These are phyloP conservation scores for Macropodus opercularis DNA, from an alignment of 2,797 vertebrate genomes.

Conservation along the genomic window DNA sequence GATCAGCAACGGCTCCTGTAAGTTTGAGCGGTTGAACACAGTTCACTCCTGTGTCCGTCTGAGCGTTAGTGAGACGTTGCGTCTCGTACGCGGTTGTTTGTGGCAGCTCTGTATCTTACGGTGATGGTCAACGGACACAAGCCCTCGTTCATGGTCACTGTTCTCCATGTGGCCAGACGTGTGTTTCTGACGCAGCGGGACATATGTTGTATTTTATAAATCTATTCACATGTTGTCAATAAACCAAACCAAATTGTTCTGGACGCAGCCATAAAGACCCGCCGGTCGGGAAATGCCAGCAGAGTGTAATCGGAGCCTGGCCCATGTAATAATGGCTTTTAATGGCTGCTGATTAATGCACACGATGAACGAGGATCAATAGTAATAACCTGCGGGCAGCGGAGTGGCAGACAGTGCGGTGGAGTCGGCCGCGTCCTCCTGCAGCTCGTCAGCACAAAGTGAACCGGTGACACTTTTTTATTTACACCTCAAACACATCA, in stretches of 20 bases:
- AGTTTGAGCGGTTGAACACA: too few relatives aligned
- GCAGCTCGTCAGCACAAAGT: constrained; percentile 66
- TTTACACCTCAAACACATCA: constrained; percentile 93
- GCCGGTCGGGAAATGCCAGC: constrained; percentile 16
- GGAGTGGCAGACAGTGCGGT: neutral
- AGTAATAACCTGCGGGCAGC: constrained; percentile 28
- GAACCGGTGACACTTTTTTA: constrained; percentile 86
- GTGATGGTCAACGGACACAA: too few relatives aligned
- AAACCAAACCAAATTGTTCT: neutral
- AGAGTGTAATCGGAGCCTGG: constrained; percentile 8
- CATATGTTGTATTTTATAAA: constrained; percentile 1
- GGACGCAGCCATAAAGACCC: constrained; percentile 6
- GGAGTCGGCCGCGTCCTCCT: constrained; percentile 32
- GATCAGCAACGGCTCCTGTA: too few relatives aligned
- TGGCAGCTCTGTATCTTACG: too few relatives aligned
- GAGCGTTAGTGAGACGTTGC: too few relatives aligned
- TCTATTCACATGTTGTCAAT: constrained; percentile 11
- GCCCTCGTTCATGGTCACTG: too few relatives aligned
- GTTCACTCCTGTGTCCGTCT: too few relatives aligned
- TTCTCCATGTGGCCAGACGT: too few relatives aligned
- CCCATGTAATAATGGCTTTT: constrained; percentile 43
- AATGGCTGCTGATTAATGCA: constrained; percentile 54
- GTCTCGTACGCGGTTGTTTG: too few relatives aligned
- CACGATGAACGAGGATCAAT: constrained; percentile 48
- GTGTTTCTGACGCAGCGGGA: neutral